phyloP scores from a whole-genome alignment of 2,888 invertebrate species.

The Mactromeris polynyma region DNA sequence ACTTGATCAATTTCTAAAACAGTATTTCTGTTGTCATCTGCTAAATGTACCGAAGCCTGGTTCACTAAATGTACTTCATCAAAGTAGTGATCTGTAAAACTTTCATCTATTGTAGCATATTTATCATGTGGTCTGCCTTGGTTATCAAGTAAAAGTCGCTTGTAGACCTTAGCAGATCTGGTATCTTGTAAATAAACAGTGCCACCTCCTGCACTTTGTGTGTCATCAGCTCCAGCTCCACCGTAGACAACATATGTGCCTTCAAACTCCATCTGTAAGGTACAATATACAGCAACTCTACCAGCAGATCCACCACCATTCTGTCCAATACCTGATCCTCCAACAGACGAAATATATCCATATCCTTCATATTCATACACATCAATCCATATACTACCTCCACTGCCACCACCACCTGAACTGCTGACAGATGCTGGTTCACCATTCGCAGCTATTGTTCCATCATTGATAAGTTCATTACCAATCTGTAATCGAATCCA shows the following conservation, averaged over 20 bases:
- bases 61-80: conserved; percentile 78
- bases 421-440: conserved; percentile 44
- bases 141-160: conserved; percentile 77
- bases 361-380: conserved; percentile 76
- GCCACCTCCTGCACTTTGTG: conserved; percentile 75
- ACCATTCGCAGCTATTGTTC: conserved; percentile 77
- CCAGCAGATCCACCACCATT: conserved; percentile 80
- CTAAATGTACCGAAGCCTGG: conserved; percentile 76
- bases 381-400: conserved; percentile 78
- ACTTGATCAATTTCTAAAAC: conserved; percentile 69
- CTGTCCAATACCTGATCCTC: conserved; percentile 70
- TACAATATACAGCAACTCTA: conserved; percentile 73
- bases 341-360: conserved; percentile 73
- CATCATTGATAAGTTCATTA: conserved; percentile 75
- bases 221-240: conserved; percentile 61
- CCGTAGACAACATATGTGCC: conserved; percentile 74
- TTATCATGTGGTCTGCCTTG: conserved; percentile 71
- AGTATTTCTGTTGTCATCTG: conserved; percentile 54
- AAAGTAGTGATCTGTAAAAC: conserved; percentile 65
- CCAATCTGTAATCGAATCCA: conserved; percentile 74
- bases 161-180: conserved; percentile 66
- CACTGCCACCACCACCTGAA: conserved; percentile 79
- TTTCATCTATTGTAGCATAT: conserved; percentile 76
- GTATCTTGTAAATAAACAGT: conserved; percentile 79
- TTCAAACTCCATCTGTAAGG: conserved; percentile 68